A percentile compares a stretch with the other conserved stretches of the same genome.
phyloP scores from a whole-genome alignment of 1,140 invertebrate genomes.

The Thrips palmi region DNA sequence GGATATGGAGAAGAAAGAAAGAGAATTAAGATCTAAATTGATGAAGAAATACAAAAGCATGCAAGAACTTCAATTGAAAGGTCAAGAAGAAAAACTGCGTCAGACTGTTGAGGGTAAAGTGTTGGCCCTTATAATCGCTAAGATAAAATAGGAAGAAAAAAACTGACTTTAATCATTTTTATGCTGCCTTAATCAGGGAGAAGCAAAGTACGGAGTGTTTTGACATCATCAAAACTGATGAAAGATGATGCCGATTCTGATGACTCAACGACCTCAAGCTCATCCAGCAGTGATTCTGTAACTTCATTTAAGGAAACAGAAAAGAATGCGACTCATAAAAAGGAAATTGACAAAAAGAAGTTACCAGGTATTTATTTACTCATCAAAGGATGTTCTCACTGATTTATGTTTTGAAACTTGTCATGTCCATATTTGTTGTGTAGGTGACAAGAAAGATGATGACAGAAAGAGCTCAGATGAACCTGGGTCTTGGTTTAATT shows the following conservation, averaged over 20 bases:
- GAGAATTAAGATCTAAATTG: conserved; percentile 6
- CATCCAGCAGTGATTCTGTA: background rate
- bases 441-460: too few relatives aligned
- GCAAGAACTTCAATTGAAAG: conserved; percentile 28
- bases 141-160: conserved; percentile 14
- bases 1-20: conserved; percentile 14
- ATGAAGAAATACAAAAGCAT: conserved; percentile 15
- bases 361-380: too few relatives aligned
- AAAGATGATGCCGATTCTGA: background rate
- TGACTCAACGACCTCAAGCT: background rate
- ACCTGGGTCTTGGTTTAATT: too few relatives aligned
- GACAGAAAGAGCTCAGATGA: too few relatives aligned
- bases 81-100: conserved; percentile 31
- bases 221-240: background rate
- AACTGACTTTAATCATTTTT: conserved; percentile 6
- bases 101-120: conserved; percentile 31
- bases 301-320: too few relatives aligned
- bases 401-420: too few relatives aligned
- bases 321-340: too few relatives aligned
- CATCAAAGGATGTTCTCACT: too few relatives aligned
- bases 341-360: too few relatives aligned
- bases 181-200: conserved; percentile 8
- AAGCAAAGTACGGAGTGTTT: conserved; percentile 9
- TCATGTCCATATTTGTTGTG: too few relatives aligned
- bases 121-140: too few relatives aligned